A percentile compares a stretch with the other conserved stretches of the same genome.
These are phyloP conservation scores for Trinorchestia longiramus DNA, from an alignment of 1,140 invertebrate genomes.

Conservation along the genomic window DNA sequence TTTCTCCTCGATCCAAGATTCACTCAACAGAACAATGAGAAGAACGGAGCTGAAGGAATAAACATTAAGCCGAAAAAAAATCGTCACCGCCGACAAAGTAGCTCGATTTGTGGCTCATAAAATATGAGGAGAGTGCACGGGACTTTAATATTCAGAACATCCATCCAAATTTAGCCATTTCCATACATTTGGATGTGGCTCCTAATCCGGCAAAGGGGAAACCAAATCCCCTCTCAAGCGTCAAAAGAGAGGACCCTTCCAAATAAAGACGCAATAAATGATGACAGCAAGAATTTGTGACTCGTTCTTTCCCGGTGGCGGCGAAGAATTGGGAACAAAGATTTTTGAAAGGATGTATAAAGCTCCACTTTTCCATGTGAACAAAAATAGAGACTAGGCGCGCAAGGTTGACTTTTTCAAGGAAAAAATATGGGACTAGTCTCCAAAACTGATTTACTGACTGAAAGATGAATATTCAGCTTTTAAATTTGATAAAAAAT, in stretches of 20 bases:
- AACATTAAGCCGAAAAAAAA: background rate
- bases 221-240: constrained; percentile 54
- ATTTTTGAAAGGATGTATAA: background rate
- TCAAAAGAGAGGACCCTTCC: constrained; percentile 36
- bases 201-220: constrained; percentile 50
- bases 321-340: constrained; percentile 4
- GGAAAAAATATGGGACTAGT: background rate
- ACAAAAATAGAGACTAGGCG: background rate
- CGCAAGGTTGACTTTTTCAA: background rate
- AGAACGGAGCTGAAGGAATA: background rate
- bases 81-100: background rate
- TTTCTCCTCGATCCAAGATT: background rate
- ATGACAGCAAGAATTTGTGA: constrained; percentile 40
- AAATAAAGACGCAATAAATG: constrained; percentile 50
- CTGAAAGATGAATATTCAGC: background rate
- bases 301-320: constrained; percentile 13
- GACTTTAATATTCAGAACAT: constrained; percentile 52
- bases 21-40: background rate
- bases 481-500: background rate
- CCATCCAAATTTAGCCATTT: constrained; percentile 55
- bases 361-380: background rate
- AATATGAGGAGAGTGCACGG: constrained; percentile 36
- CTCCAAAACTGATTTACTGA: background rate
- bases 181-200: constrained; percentile 49
- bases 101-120: constrained; percentile 38